A percentile compares a stretch with the other conserved stretches of the same genome.
Conservation (phyloP, 2,888 invertebrate species). For the Pterostichus niger region DNA sequence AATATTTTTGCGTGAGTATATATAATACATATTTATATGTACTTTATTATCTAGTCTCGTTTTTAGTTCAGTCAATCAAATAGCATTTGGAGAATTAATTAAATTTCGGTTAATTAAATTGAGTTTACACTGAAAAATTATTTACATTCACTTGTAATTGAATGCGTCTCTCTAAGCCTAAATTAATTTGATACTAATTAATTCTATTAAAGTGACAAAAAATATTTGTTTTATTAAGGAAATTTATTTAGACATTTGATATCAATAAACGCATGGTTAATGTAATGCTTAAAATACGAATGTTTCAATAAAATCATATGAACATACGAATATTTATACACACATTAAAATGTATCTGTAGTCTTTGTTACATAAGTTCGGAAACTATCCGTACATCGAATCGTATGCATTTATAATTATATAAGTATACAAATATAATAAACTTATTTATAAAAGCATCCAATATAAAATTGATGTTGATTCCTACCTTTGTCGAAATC, state of each 20-base stretch:
- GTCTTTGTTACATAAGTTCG: too few species aligned
- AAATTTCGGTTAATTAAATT: constrained; percentile 31
- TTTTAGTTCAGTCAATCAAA: background rate
- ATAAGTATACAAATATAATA: too few species aligned
- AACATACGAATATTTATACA: too few species aligned
- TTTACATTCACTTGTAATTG: constrained; percentile 37
- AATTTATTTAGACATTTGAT: constrained; percentile 9
- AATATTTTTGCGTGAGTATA: background rate
- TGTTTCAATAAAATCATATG: too few species aligned
- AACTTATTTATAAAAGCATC: too few species aligned
- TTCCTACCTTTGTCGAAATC: constrained; percentile 21
- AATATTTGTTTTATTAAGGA: constrained; percentile 21
- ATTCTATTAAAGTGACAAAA: background rate
- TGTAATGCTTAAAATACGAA: too few species aligned
- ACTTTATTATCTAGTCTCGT: background rate
- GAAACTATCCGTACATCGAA: too few species aligned
- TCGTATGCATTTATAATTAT: too few species aligned
- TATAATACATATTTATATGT: background rate
- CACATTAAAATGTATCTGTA: too few species aligned
- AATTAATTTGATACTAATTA: constrained; percentile 32
- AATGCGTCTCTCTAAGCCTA: background rate
- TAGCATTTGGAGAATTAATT: constrained; percentile 5
- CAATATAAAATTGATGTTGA: background rate
- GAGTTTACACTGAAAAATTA: constrained; percentile 27
- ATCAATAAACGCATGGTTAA: background rate